phyloP scores from a whole-genome alignment of 2,113 vertebrate genomes.

The Sylvia atricapilla region DNA sequence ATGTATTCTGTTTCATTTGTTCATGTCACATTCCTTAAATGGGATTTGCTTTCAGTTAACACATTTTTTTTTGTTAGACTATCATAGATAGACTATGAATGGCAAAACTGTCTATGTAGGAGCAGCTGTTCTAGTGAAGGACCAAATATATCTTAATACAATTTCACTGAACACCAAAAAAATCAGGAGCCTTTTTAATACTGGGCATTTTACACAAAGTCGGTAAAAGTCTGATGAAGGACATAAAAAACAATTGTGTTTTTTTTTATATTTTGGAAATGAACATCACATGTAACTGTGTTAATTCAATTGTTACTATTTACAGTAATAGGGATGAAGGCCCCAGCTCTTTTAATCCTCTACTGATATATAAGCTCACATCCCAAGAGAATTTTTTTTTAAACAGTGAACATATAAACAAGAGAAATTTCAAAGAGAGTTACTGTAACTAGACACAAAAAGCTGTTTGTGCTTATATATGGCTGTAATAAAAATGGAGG shows the following conservation, averaged over 20 bases:
- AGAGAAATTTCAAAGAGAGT: not conserved
- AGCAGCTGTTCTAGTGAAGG: not conserved
- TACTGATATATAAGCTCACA: not conserved
- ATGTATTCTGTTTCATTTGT: not conserved
- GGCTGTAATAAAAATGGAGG: not conserved
- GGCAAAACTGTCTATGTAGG: not conserved
- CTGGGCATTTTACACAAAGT: not conserved
- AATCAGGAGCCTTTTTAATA: not conserved
- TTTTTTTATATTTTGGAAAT: not conserved
- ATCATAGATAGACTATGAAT: not conserved
- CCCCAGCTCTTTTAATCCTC: accelerated
- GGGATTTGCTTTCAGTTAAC: not conserved
- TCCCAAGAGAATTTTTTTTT: not conserved
- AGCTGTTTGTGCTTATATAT: accelerated
- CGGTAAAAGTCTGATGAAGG: not conserved
- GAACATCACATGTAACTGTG: accelerated
- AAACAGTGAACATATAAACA: not conserved
- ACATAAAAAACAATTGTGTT: too few species aligned
- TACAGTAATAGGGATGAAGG: not conserved
- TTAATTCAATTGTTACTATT: not conserved
- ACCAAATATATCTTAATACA: not conserved
- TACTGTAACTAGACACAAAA: not conserved
- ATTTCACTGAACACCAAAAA: not conserved
- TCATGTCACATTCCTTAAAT: not conserved
- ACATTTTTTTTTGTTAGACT: not conserved